Conservation (phyloP, 1,140 invertebrate genomes). For the Rhizoglyphus robini region DNA sequence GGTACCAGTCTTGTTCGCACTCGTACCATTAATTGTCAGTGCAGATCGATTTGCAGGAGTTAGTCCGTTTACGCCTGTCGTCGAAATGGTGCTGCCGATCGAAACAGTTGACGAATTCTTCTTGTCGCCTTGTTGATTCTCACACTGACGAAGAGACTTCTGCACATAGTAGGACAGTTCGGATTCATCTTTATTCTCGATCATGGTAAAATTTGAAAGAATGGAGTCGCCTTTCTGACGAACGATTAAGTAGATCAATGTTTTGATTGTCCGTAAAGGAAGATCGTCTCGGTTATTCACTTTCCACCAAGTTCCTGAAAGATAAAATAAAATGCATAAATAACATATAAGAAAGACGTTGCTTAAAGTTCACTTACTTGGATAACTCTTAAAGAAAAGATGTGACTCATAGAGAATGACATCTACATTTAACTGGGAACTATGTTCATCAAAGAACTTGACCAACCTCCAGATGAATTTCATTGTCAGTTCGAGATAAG, state of each 20-base stretch:
- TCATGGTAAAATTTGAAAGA: conserved; percentile 57
- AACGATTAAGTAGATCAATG: conserved; percentile 66
- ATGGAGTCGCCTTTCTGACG: conserved; percentile 42
- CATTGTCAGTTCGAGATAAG: conserved; percentile 65
- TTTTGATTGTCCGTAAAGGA: conserved; percentile 75
- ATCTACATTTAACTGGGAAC: conserved; percentile 61
- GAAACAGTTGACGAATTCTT: background rate
- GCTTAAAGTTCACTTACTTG: conserved; percentile 30
- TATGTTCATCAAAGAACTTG: conserved; percentile 55
- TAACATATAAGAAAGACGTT: background rate
- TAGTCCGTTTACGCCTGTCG: background rate
- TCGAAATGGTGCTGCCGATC: background rate
- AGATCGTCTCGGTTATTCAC: conserved; percentile 57
- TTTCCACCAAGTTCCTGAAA: conserved; percentile 47
- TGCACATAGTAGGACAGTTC: conserved; percentile 65
- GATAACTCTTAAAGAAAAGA: conserved; percentile 67
- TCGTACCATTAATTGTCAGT: background rate
- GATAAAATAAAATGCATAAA: conserved; percentile 5
- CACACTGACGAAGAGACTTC: conserved; percentile 35
- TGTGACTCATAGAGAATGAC: conserved; percentile 65
- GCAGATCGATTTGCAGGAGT: background rate
- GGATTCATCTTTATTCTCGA: conserved; percentile 61
- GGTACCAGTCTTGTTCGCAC: background rate
- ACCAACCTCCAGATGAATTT: conserved; percentile 78
- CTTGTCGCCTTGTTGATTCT: no score